Base-by-base conservation (phyloP, 1,140 invertebrate species). In the Drosophila seguyi region DNA sequence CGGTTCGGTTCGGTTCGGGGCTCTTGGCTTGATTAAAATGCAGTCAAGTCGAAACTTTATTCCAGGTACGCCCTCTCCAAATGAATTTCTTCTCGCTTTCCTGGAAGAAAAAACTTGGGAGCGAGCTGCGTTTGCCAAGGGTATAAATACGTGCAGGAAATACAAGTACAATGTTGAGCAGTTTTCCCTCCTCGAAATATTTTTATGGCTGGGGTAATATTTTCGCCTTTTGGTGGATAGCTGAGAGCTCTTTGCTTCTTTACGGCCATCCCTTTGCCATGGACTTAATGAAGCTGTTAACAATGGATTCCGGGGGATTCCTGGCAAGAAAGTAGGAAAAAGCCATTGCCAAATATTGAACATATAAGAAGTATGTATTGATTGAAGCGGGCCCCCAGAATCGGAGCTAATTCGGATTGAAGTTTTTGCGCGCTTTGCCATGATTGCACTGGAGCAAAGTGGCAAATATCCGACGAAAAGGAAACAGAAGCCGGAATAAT, bases 1-100 rank as follows among this genome's bases (percentile, higher is more conserved):
- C 42, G 78, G 58, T 60, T 81, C 62, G 39, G 31, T 53, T 74
- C 36, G 69, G 67, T 72, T 82, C 71, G 66, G 59, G 58, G 67
- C 85, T 84, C 62, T 82, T 55, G 81, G 66, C 81, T 88, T 88
- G 85, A 88, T 88, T 88, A 88, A 88, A 88, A 90, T 88, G 85
- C 85, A 88, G 85, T 88, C 81, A 88, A 90, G 85, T 85, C 50
- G 85, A 88, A 88, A 88, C 62, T 79, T 84, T 72, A 71, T 66
- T 72, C 60, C 72, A 75, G 47, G 69, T 87, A 82, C 42, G 45
- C 62, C 48, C 47, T 34, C 36, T 36, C 16, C 66, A 79, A 87
- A 88, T 87, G 80, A 87, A 84, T 88, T 88, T 84, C 76, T 67
- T 73, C 68, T 73, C 68, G 65, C 69, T 67, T 79, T 42, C 41